These are phyloP conservation scores for Drosophila sordidula DNA, from an alignment of 2,888 invertebrate species.

Conservation along the genomic window DNA sequence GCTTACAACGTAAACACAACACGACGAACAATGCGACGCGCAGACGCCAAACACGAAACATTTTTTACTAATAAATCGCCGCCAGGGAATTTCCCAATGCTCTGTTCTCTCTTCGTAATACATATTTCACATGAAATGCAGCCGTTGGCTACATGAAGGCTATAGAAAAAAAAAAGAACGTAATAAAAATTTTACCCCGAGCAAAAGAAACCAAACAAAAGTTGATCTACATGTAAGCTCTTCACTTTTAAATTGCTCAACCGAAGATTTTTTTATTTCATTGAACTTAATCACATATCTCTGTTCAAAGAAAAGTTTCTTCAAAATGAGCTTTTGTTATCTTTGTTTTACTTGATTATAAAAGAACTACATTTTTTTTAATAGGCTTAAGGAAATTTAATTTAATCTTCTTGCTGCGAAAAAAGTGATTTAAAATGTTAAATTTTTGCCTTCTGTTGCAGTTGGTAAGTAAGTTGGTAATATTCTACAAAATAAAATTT, in stretches of 20 bases:
- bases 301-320: no score
- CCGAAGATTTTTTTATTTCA: constrained; percentile 1
- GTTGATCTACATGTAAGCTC: constrained; percentile 34
- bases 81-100: constrained; percentile 52
- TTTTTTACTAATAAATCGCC: constrained; percentile 70
- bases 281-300: constrained; percentile 1
- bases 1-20: constrained; percentile 72
- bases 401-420: no score
- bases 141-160: constrained; percentile 43
- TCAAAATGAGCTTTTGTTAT: no score
- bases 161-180: constrained; percentile 8
- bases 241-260: constrained; percentile 20
- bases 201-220: constrained; percentile 8
- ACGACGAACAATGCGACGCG: constrained; percentile 58
- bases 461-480: no score
- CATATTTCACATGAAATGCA: constrained; percentile 61
- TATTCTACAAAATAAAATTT: no score
- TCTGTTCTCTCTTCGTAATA: constrained; percentile 49
- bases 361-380: no score
- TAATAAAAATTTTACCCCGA: constrained; percentile 2
- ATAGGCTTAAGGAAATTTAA: no score
- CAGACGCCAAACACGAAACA: constrained; percentile 67
- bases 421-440: no score
- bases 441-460: no score
- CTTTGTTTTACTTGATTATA: no score